Conservation (phyloP, 2,797 vertebrate genomes). For the Parauchenoglanis punctatus region DNA sequence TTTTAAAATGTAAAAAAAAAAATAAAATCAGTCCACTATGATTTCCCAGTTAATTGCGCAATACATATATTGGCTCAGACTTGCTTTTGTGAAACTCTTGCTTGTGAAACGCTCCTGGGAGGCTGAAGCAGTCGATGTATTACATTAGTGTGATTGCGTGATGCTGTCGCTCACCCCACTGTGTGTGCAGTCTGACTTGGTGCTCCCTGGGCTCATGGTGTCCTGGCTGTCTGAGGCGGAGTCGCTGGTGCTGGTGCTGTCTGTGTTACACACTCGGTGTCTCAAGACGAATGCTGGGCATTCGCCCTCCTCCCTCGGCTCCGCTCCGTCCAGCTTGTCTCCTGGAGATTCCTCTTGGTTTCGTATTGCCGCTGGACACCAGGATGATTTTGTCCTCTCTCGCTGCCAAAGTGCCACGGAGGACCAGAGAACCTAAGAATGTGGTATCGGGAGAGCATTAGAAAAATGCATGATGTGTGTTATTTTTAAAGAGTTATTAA, state of each 20-base stretch:
- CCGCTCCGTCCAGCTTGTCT: slow-evolving; percentile 77
- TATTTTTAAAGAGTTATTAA: slow-evolving; percentile 21
- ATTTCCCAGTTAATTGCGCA: background rate
- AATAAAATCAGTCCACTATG: background rate
- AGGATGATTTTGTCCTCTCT: slow-evolving; percentile 23
- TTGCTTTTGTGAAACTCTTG: background rate
- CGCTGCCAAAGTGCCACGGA: background rate
- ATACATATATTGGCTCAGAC: background rate
- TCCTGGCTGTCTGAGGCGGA: slow-evolving; percentile 35
- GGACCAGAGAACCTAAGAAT: slow-evolving; percentile 17
- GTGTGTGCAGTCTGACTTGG: slow-evolving; percentile 18
- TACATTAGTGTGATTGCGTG: background rate
- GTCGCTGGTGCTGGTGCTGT: background rate
- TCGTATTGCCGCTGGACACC: slow-evolving; percentile 53
- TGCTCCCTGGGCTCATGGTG: slow-evolving; percentile 1
- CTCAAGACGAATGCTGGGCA: slow-evolving; percentile 74
- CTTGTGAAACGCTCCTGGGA: background rate
- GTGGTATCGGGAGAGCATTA: background rate
- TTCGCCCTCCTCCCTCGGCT: slow-evolving; percentile 68
- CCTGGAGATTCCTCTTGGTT: slow-evolving; percentile 19
- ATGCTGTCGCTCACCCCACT: slow-evolving; percentile 50
- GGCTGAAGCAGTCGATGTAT: background rate
- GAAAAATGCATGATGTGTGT: background rate
- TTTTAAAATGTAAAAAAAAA: background rate
- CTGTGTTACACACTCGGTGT: slow-evolving; percentile 59